Percentiles rank a stretch among this genome's conserved stretches.
Conservation (phyloP, 2,888 invertebrate genomes). For the Rhagonycha fulva region DNA sequence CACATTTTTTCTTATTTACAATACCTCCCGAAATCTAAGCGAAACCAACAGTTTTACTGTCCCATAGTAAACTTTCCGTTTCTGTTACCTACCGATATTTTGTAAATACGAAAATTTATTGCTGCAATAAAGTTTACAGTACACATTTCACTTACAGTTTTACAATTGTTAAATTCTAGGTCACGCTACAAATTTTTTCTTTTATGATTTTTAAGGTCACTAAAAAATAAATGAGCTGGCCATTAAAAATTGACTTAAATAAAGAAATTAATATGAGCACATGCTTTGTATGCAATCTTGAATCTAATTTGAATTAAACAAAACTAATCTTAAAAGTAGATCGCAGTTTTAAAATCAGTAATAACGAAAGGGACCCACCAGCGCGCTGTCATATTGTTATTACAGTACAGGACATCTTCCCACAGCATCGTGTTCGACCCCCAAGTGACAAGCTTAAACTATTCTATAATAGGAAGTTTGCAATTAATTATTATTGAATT, state of each 20-base stretch:
- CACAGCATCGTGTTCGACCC: slow-evolving; percentile 36
- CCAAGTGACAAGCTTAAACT: slow-evolving; percentile 30
- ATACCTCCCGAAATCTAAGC: background rate
- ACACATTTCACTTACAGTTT: slow-evolving; percentile 17
- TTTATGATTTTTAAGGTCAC: background rate
- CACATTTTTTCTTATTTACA: background rate
- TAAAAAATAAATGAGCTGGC: background rate
- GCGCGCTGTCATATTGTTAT: slow-evolving; percentile 40
- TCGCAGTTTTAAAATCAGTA: slow-evolving; percentile 29
- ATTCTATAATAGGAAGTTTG: slow-evolving; percentile 24
- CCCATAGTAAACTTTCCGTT: slow-evolving; percentile 13
- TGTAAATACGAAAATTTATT: slow-evolving; percentile 23
- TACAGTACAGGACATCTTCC: slow-evolving; percentile 37
- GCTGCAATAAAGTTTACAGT: slow-evolving; percentile 25
- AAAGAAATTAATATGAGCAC: background rate
- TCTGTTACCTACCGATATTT: slow-evolving; percentile 16
- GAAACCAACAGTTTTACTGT: background rate
- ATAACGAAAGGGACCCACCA: slow-evolving; percentile 35
- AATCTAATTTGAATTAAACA: slow-evolving; percentile 18
- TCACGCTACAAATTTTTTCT: slow-evolving; percentile 14
- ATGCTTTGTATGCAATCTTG: slow-evolving; percentile 5
- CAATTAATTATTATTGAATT: slow-evolving; percentile 20
- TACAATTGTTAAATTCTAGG: slow-evolving; percentile 22
- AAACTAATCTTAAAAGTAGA: slow-evolving; percentile 25
- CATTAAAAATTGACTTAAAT: background rate